phyloP scores from a whole-genome alignment of 1,140 invertebrate genomes.

The Atta colombica region DNA sequence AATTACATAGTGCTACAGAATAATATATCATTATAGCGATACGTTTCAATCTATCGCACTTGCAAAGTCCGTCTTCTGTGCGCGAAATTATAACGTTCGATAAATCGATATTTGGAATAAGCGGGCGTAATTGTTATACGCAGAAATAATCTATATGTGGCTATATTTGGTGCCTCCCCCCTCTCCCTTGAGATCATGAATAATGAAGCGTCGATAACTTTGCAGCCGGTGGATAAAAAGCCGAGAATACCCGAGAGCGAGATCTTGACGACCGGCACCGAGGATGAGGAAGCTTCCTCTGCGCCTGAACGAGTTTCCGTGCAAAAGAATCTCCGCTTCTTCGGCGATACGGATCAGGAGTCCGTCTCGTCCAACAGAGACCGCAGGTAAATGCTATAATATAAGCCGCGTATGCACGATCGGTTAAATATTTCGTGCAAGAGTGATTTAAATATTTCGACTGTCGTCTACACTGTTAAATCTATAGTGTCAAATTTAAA shows the following conservation, averaged over 20 bases:
- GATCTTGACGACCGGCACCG: slow-evolving; percentile 84
- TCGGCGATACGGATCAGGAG: slow-evolving; percentile 93
- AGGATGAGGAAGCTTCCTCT: slow-evolving; percentile 84
- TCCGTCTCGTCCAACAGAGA: slow-evolving; percentile 87
- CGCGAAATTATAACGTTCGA: slow-evolving; percentile 57
- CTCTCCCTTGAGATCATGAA: slow-evolving; percentile 42
- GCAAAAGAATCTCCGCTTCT: slow-evolving; percentile 92
- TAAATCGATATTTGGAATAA: slow-evolving; percentile 61
- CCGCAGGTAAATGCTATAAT: slow-evolving; percentile 78
- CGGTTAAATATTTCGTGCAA: slow-evolving; percentile 21
- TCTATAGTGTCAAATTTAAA: too few species aligned
- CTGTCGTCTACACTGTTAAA: not conserved
- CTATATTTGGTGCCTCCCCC: slow-evolving; percentile 22
- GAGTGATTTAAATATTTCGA: slow-evolving; percentile 31
- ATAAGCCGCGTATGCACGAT: slow-evolving; percentile 9
- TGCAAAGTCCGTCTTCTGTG: slow-evolving; percentile 51
- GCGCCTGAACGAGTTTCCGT: slow-evolving; percentile 83
- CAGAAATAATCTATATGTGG: slow-evolving; percentile 41
- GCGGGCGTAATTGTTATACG: slow-evolving; percentile 57
- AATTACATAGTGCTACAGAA: slow-evolving; percentile 49
- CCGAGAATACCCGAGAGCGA: slow-evolving; percentile 84
- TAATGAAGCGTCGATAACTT: slow-evolving; percentile 66
- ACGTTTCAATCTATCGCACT: slow-evolving; percentile 63
- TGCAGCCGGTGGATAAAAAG: slow-evolving; percentile 83
- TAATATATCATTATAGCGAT: slow-evolving; percentile 57